Percentiles rank a stretch among this genome's conserved stretches.
Evolutionary conservation across 2,888 invertebrate species (phyloP).

Genomic region (Leptura quadrifasciata): DNA sequence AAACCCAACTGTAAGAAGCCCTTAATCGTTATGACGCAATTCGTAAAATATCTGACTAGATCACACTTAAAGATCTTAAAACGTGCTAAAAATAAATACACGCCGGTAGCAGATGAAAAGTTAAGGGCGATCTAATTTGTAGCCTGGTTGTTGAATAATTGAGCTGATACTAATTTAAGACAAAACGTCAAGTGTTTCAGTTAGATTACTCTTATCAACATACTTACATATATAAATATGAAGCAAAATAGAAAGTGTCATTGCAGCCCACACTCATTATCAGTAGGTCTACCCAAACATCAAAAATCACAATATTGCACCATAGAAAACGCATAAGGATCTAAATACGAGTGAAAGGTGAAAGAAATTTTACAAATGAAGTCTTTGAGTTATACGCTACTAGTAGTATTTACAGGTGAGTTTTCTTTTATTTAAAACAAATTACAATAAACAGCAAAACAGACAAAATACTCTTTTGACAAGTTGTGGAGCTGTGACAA

Average conservation of each 20-base stretch:
- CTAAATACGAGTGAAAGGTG: not conserved
- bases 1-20: no score
- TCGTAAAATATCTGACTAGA: no score
- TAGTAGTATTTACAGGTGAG: conserved; percentile 27
- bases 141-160: not conserved
- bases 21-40: no score
- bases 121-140: no score
- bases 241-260: not conserved
- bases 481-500: no score
- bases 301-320: not conserved
- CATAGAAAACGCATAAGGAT: not conserved
- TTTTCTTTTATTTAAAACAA: not conserved
- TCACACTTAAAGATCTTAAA: no score
- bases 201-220: conserved; percentile 1
- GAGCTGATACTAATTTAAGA: not conserved
- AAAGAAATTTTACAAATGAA: not conserved
- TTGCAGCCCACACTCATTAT: not conserved
- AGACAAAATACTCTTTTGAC: no score
- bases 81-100: no score
- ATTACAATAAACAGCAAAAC: not conserved
- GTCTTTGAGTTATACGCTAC: conserved; percentile 9
- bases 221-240: not conserved
- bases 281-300: not conserved
- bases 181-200: not conserved
- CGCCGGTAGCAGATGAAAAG: no score